Evolutionary conservation across 2,113 vertebrate genomes (phyloP), one percentile per base, ranked within the genome.

Genomic region (Oryzias curvinotus): DNA sequence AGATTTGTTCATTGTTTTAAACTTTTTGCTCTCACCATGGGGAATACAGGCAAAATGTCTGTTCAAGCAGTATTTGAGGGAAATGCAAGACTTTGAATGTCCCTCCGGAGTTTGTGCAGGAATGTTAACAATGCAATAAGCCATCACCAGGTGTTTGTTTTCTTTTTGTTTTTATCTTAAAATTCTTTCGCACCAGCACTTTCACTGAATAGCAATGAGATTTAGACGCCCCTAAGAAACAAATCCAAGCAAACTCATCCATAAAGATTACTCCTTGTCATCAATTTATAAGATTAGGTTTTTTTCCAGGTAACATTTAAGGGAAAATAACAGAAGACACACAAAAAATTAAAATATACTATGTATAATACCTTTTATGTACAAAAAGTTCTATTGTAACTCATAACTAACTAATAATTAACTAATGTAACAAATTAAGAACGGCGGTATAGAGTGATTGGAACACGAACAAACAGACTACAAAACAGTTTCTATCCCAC

Each of bases 21-120:
- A 52, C 65, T 55, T 55, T 64, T 28, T 52, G 1, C 23, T 48
- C 52, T 52, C 80, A 65, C 45, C 25, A 55, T 75, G 75, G 21
- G 80, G 81, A 77, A 77, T 70, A 49, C 45, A 73, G 63, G 59
- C 59, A 64, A 62, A 66, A 44, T 60, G 45, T 53, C 47, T 48
- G n/a, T 36, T 36, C 36, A 60, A 56, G 57, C 57, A 62, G 64
- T 62, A 25, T 64, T 67, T 63, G 42, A 72, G 57, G 30, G 59
- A 70, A 68, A 74, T 14, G 53, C 26, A 45, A 25, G 3, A 41
- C 64, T 70, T 51, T 59, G 41, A 68, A 36, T 19, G 56, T 69
- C 72, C 60, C 62, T 21, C 49, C 51, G 63, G 70, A 75, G 57
- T 26, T 45, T 25, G n/a, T 23, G 60, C 43, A 4, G 61, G 51